A percentile compares a stretch with the other conserved stretches of the same genome.
Conservation (phyloP, 2,888 invertebrate species). For the Andrena praecox region DNA sequence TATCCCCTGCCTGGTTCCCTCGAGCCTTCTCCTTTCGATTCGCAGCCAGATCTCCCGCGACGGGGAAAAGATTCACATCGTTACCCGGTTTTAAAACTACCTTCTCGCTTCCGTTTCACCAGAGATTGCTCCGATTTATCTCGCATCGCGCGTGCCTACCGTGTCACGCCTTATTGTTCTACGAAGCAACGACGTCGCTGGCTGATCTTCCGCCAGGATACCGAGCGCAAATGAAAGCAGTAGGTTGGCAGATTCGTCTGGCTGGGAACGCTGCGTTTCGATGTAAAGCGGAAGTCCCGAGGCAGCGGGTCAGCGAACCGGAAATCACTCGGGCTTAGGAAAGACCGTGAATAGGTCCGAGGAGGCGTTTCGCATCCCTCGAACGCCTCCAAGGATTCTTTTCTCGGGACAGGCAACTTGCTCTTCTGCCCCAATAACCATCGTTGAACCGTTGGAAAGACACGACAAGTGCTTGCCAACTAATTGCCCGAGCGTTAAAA, state of each 20-base stretch:
- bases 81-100: neutral
- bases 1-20: neutral
- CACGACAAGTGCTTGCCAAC: neutral
- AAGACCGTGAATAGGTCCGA: neutral
- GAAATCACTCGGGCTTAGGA: neutral
- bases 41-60: neutral
- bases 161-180: conserved; percentile 26
- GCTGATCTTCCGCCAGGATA: conserved; percentile 28
- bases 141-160: neutral
- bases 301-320: conserved; percentile 23
- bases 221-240: neutral
- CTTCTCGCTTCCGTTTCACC: neutral
- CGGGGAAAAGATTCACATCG: neutral
- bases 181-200: conserved; percentile 13
- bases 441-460: neutral
- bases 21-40: neutral
- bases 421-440: neutral
- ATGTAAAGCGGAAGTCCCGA: conserved; percentile 41
- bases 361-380: neutral
- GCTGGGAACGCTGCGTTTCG: conserved; percentile 8
- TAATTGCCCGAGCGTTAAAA: neutral
- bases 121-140: neutral
- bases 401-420: neutral
- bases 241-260: neutral
- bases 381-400: neutral